Conservation (phyloP, 2,113 vertebrate species). For the Channa argus region DNA sequence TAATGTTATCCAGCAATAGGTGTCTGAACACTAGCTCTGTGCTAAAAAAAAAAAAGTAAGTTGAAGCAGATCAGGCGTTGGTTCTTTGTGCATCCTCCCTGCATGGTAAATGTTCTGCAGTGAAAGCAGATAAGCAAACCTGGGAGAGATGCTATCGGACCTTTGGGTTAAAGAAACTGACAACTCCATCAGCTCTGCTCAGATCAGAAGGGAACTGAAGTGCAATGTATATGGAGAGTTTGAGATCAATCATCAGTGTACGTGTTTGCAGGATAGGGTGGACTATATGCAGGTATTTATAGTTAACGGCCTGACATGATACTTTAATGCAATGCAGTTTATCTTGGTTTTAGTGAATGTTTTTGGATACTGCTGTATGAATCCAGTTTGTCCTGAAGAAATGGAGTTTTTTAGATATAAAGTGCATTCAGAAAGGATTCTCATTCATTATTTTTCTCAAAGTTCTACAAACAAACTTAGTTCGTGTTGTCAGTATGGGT, state of each 20-base stretch:
- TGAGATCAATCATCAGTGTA: slow-evolving; percentile 11
- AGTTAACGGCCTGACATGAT: not conserved
- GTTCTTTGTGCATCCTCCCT: slow-evolving; percentile 10
- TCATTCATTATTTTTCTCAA: no score
- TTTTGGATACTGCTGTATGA: not conserved
- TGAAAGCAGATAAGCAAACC: slow-evolving; percentile 48
- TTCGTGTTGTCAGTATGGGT: no score
- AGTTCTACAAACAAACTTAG: no score
- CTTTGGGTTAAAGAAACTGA: slow-evolving; percentile 52
- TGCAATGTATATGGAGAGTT: slow-evolving; percentile 16
- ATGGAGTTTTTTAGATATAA: not conserved
- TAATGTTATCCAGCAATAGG: not conserved
- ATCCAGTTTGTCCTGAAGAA: not conserved
- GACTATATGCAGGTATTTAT: no score
- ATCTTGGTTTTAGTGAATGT: not conserved
- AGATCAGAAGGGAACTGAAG: slow-evolving; percentile 14
- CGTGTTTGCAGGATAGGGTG: no score
- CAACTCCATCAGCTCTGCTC: slow-evolving; percentile 44
- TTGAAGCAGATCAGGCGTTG: not conserved
- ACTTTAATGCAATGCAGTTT: not conserved
- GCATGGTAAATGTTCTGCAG: slow-evolving; percentile 45
- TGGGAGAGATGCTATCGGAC: slow-evolving; percentile 45
- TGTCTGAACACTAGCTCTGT: slow-evolving; percentile 5
- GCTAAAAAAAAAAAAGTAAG: slow-evolving; percentile 17
- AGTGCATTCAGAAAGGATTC: no score